phyloP scores from a whole-genome alignment of 1,140 invertebrate species.

The Hylyphantes graminicola region DNA sequence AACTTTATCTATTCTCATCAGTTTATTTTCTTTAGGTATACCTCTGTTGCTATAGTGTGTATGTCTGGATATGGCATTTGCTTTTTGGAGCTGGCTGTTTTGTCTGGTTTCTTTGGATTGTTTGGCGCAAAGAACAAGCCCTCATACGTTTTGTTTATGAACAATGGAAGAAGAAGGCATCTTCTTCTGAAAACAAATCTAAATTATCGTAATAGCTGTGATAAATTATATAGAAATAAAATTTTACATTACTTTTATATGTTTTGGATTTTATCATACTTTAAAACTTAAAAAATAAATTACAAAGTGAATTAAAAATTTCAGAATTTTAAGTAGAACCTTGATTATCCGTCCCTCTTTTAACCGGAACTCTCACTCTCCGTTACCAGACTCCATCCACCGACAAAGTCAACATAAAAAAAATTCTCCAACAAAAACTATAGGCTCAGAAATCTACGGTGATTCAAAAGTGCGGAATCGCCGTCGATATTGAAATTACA shows the following conservation, averaged over 20 bases:
- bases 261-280: background rate
- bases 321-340: too few relatives aligned
- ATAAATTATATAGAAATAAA: background rate
- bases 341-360: too few relatives aligned
- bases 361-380: too few relatives aligned
- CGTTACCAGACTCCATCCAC: too few relatives aligned
- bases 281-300: background rate
- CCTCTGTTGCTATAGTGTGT: constrained; percentile 5
- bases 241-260: background rate
- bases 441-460: too few relatives aligned
- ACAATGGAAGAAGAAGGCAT: constrained; percentile 19
- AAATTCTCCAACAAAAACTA: too few relatives aligned
- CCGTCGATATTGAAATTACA: too few relatives aligned
- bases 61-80: constrained; percentile 29
- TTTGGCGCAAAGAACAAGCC: constrained; percentile 30
- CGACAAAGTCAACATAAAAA: too few relatives aligned
- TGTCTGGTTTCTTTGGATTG: background rate
- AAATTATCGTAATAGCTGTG: constrained; percentile 14
- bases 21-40: constrained; percentile 6
- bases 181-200: background rate
- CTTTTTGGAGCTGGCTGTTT: constrained; percentile 20
- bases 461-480: too few relatives aligned
- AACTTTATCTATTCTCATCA: background rate
- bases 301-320: too few relatives aligned
- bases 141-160: constrained; percentile 32